Conservation (phyloP, 2,888 invertebrate genomes). For the Thymelicus sylvestris region DNA sequence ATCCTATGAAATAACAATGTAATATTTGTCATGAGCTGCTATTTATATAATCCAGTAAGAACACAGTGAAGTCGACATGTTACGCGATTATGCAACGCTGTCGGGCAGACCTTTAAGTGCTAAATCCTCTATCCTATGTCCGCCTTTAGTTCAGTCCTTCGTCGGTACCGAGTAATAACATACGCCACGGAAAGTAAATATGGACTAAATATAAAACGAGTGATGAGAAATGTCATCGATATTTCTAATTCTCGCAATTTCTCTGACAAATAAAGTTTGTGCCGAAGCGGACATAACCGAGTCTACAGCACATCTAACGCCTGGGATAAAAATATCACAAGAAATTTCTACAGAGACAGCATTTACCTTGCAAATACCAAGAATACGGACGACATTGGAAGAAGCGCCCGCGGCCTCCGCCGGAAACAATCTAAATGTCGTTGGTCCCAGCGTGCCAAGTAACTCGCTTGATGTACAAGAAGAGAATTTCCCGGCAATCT, state of each 20-base stretch:
- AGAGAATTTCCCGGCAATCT: constrained; percentile 75
- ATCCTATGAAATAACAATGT: constrained; percentile 5
- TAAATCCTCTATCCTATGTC: constrained; percentile 74
- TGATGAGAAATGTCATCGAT: constrained; percentile 56
- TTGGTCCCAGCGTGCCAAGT: constrained; percentile 52
- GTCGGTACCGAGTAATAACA: constrained; percentile 52
- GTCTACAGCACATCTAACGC: constrained; percentile 46
- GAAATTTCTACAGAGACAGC: constrained; percentile 50
- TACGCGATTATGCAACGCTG: constrained; percentile 74
- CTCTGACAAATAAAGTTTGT: constrained; percentile 60
- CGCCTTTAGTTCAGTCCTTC: constrained; percentile 60
- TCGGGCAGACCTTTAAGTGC: constrained; percentile 82
- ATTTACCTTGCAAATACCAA: constrained; percentile 67
- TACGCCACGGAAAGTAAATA: constrained; percentile 46
- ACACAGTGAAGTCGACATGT: constrained; percentile 62
- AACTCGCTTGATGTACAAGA: constrained; percentile 52
- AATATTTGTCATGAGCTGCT: constrained; percentile 41
- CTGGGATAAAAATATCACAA: constrained; percentile 59
- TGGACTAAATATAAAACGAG: constrained; percentile 42
- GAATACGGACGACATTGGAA: constrained; percentile 71
- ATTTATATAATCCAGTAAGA: constrained; percentile 73
- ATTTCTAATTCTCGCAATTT: constrained; percentile 58
- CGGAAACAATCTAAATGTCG: constrained; percentile 78
- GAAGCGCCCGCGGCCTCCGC: constrained; percentile 61
- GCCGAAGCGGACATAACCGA: constrained; percentile 52